Evolutionary conservation across 2,113 vertebrate genomes (phyloP), one percentile per base, ranked within the genome.

Genomic region (Tychaedon coryphoeus): DNA sequence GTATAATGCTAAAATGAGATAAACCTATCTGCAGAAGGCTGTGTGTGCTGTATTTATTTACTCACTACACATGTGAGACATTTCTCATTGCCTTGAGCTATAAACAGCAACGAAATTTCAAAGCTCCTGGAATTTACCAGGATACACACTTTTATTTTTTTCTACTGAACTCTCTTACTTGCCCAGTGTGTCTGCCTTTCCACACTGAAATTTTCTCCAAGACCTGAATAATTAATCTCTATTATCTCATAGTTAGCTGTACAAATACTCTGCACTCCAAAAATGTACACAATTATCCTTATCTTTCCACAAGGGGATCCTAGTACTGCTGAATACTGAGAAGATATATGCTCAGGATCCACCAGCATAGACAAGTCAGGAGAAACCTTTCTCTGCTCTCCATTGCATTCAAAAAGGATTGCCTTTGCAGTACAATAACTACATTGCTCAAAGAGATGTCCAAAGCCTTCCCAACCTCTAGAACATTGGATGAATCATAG

Each of bases 11-110:
- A 23, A 61, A 89, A 47, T 42, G 83, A 96, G 85, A 95, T 86
- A 96, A 96, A 94, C 80, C 2, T 97, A 97, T 96, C 96, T 94
- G 57, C 64, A 48, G 77, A 92, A 62, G 67, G 67, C 69, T 77
- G 67, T 40, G 53, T 15, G 8, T 9, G 10, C 86, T 79, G 74
- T 47, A 54, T 95, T 91, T 96, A 90, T 72, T 95, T 92, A 95
- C 83, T 94, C 48, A 36, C 40, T 76, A 76, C 64, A 81, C 57
- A 91, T 38, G 58, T 11, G 57, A 96, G 93, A 92, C 53, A 76
- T 84, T 82, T 91, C 87, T 91, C 61, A 48, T 61, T 86, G 69
- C 81, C 96, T 84, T 84, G 51, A 94, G 93, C 82, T 76, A 81
- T 43, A 73, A 90, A 73, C 56, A 90, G 47, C 34, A 93, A 83